Evolutionary conservation across 2,888 invertebrate genomes (phyloP).

Genomic region (Callinectes sapidus): DNA sequence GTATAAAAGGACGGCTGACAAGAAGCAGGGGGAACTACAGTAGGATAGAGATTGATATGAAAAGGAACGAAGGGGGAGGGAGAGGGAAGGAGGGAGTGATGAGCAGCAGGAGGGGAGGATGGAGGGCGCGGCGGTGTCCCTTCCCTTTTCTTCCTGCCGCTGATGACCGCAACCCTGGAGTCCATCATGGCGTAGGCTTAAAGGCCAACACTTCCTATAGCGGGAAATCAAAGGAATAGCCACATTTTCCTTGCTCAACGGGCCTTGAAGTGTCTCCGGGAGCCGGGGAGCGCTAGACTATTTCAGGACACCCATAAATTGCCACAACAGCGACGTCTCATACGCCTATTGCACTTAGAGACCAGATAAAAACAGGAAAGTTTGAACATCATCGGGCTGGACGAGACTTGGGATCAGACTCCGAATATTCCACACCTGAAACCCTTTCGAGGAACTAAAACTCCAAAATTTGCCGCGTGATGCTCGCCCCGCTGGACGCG

Average conservation of each 20-base stretch:
- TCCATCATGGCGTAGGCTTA: constrained; percentile 50
- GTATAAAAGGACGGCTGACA: background rate
- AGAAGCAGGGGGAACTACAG: background rate
- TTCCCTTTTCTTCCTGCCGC: constrained; percentile 4
- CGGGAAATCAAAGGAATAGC: constrained; percentile 51
- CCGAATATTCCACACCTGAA: constrained; percentile 15
- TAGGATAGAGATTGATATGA: background rate
- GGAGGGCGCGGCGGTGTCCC: constrained; percentile 8
- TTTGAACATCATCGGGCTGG: constrained; percentile 27
- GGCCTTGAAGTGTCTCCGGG: constrained; percentile 48
- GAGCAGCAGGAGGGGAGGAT: background rate
- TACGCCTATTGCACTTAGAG: constrained; percentile 53
- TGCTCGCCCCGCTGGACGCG: background rate
- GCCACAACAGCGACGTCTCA: constrained; percentile 40
- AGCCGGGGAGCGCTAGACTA: constrained; percentile 37
- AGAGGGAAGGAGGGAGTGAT: constrained; percentile 1
- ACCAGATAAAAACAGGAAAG: constrained; percentile 43
- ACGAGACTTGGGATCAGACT: constrained; percentile 33
- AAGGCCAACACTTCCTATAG: constrained; percentile 42
- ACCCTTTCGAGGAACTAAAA: background rate
- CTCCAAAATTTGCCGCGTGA: constrained; percentile 19
- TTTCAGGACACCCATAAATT: constrained; percentile 45
- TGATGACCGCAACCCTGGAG: constrained; percentile 28
- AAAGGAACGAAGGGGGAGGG: constrained; percentile 1
- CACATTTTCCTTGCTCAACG: constrained; percentile 55